Percentiles rank a stretch among this genome's conserved stretches.
phyloP scores from a whole-genome alignment of 1,140 invertebrate genomes.

The Brachionus angularis region DNA sequence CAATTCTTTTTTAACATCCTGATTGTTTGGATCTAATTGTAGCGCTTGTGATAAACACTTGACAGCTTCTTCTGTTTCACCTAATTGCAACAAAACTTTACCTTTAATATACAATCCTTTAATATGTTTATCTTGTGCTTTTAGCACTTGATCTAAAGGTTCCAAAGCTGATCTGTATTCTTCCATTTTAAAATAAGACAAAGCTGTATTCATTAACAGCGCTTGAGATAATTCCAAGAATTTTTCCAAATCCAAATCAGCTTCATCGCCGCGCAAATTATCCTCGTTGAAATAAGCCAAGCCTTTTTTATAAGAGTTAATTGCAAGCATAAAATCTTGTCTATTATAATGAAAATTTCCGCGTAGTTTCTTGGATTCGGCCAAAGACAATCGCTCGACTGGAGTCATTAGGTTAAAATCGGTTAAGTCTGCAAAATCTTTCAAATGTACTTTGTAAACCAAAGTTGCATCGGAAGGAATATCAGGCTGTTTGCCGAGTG shows the following conservation, averaged over 20 bases:
- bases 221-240: slow-evolving; percentile 36
- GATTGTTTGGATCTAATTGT: slow-evolving; percentile 27
- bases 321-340: slow-evolving; percentile 32
- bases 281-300: slow-evolving; percentile 1
- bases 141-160: slow-evolving; percentile 9
- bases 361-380: slow-evolving; percentile 27
- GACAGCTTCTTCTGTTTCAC: slow-evolving; percentile 29
- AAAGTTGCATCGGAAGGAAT: slow-evolving; percentile 29
- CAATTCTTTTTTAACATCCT: slow-evolving; percentile 39
- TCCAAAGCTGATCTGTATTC: slow-evolving; percentile 21
- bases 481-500: slow-evolving; percentile 16
- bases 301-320: slow-evolving; percentile 28
- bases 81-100: slow-evolving; percentile 31
- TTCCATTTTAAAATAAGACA: slow-evolving; percentile 3
- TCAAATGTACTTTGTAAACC: slow-evolving; percentile 25
- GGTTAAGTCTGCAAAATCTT: slow-evolving; percentile 13
- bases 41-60: slow-evolving; percentile 3
- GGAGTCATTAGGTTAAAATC: slow-evolving; percentile 26
- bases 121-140: slow-evolving; percentile 9
- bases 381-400: slow-evolving; percentile 28
- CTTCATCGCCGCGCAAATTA: slow-evolving; percentile 19
- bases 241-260: slow-evolving; percentile 9
- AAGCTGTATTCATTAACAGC: slow-evolving; percentile 27
- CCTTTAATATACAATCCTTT: slow-evolving; percentile 31
- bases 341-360: slow-evolving; percentile 37